Conservation (phyloP, 2,888 invertebrate genomes). For the Zonitis immaculata region DNA sequence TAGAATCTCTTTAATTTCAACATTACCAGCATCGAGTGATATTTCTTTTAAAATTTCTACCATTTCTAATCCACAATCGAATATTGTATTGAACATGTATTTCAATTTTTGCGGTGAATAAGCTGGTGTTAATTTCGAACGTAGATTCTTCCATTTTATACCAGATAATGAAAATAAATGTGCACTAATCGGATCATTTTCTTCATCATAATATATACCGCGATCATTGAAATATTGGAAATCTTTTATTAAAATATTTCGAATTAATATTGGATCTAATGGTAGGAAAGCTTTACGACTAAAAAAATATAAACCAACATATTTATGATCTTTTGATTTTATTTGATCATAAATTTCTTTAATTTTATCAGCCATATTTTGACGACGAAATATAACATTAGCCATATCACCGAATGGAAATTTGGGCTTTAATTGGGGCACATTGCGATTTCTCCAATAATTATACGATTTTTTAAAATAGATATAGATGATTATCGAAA, state of each 20-base stretch:
- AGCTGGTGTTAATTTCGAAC: conserved; percentile 60
- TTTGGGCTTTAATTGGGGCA: conserved; percentile 54
- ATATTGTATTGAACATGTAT: conserved; percentile 58
- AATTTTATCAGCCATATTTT: conserved; percentile 59
- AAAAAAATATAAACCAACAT: conserved; percentile 60
- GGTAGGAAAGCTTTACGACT: conserved; percentile 58
- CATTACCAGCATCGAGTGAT: conserved; percentile 30
- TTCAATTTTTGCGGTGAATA: conserved; percentile 66
- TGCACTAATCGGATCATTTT: conserved; percentile 57
- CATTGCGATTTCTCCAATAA: conserved; percentile 58
- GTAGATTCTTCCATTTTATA: conserved; percentile 58
- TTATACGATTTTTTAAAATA: conserved; percentile 50
- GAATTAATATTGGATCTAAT: conserved; percentile 59
- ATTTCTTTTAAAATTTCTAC: conserved; percentile 46
- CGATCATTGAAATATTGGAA: conserved; percentile 63
- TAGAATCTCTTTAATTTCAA: conserved; percentile 52
- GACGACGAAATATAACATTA: conserved; percentile 52
- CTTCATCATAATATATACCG: conserved; percentile 58
- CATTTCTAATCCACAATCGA: conserved; percentile 55
- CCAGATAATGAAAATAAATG: conserved; percentile 58
- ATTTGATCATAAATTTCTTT: conserved; percentile 56
- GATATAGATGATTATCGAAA: conserved; percentile 23
- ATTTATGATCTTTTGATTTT: conserved; percentile 43
- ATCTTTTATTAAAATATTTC: conserved; percentile 54
- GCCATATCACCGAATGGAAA: conserved; percentile 62